These are phyloP conservation scores for Brenthis ino DNA, from an alignment of 2,888 invertebrate genomes.

Conservation along the genomic window DNA sequence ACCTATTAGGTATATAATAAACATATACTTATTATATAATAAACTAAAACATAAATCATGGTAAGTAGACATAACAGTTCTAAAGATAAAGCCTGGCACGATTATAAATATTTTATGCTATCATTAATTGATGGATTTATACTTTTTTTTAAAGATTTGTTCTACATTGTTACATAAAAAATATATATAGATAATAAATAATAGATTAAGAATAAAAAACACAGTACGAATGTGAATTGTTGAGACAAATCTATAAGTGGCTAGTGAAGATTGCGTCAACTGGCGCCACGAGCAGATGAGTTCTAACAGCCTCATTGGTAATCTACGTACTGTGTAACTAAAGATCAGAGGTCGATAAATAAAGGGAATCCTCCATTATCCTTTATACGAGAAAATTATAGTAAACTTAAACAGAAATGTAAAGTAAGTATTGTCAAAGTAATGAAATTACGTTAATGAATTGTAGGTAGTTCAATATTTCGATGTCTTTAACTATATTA, in stretches of 20 bases:
- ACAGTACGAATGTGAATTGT: slow-evolving; percentile 12
- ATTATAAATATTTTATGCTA: too few species aligned
- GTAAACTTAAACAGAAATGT: slow-evolving; percentile 14
- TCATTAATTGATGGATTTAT: too few species aligned
- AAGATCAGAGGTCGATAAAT: slow-evolving; percentile 40
- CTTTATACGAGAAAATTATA: slow-evolving; percentile 27
- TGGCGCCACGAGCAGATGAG: slow-evolving; percentile 40
- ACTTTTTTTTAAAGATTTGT: too few species aligned
- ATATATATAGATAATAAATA: not conserved
- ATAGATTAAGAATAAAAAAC: slow-evolving; percentile 4
- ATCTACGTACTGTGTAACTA: slow-evolving; percentile 38
- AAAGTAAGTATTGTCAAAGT: slow-evolving; percentile 4
- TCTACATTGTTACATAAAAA: too few species aligned
- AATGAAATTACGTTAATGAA: not conserved
- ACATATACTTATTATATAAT: too few species aligned
- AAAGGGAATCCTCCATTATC: slow-evolving; percentile 32
- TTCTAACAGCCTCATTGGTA: slow-evolving; percentile 40
- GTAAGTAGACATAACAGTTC: too few species aligned
- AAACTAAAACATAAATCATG: too few species aligned
- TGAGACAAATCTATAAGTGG: slow-evolving; percentile 31
- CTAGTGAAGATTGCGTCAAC: slow-evolving; percentile 34
- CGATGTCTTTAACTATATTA: too few species aligned
- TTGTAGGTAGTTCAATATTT: too few species aligned
- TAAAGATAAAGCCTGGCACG: too few species aligned
- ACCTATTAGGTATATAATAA: too few species aligned